Conservation (phyloP, 2,888 invertebrate species). For the Eremobia ochroleuca region DNA sequence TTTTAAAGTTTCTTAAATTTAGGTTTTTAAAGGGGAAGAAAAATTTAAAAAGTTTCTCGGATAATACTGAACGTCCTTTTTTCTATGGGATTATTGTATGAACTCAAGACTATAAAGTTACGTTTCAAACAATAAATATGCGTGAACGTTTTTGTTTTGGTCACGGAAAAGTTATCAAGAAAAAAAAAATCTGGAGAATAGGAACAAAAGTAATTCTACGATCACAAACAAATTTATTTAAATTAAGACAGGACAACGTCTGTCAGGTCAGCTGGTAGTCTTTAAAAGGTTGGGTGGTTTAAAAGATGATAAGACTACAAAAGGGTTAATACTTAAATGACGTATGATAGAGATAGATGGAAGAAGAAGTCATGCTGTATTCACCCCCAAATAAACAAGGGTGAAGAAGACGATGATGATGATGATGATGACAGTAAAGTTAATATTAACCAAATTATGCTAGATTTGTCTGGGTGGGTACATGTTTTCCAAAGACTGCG, state of each 20-base stretch:
- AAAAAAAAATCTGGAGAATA: neutral
- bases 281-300: neutral
- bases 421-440: neutral
- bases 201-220: neutral
- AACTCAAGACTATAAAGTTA: neutral
- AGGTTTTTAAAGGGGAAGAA: neutral
- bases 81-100: neutral
- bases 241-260: neutral
- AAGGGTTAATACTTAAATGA: neutral
- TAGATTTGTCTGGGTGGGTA: neutral
- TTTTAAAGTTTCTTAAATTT: neutral
- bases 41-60: neutral
- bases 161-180: neutral
- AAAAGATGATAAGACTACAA: neutral
- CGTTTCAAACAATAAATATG: neutral
- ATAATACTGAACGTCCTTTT: neutral
- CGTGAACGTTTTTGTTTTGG: neutral
- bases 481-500: slow-evolving; percentile 12
- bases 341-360: neutral
- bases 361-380: neutral
- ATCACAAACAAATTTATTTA: neutral
- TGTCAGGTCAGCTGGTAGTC: neutral
- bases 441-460: neutral
- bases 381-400: neutral
- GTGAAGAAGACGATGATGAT: neutral